Evolutionary conservation across 2,888 invertebrate genomes (phyloP).

Genomic region (Leucophenga maculata): DNA sequence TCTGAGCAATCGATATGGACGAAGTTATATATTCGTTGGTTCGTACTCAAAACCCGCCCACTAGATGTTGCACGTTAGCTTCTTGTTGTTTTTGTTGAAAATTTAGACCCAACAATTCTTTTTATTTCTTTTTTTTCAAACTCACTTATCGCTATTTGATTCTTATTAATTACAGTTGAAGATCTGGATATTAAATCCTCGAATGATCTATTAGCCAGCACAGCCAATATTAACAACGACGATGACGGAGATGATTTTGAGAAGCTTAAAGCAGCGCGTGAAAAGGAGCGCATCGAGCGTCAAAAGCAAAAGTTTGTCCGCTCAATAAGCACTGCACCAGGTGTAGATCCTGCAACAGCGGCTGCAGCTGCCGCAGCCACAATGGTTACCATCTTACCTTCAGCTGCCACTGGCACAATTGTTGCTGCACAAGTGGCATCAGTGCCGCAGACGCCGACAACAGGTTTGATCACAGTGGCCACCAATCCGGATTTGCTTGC

Average conservation of each 20-base stretch:
- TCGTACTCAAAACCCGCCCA: constrained; percentile 30
- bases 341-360: constrained; percentile 48
- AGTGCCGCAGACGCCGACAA: constrained; percentile 18
- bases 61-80: constrained; percentile 32
- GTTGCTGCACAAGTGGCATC: constrained; percentile 31
- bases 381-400: constrained; percentile 6
- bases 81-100: constrained; percentile 21
- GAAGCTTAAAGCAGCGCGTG: constrained; percentile 79
- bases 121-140: constrained; percentile 17
- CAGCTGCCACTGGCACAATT: constrained; percentile 28
- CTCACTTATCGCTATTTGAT: constrained; percentile 27
- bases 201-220: constrained; percentile 48
- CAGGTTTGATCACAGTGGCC: constrained; percentile 33
- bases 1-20: no score
- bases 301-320: constrained; percentile 78
- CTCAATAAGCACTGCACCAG: constrained; percentile 70
- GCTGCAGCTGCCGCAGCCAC: constrained; percentile 30
- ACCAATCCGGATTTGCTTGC: constrained; percentile 53
- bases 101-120: constrained; percentile 26
- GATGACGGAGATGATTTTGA: constrained; percentile 80
- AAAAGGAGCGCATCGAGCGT: constrained; percentile 79
- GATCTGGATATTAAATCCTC: constrained; percentile 63
- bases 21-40: constrained; percentile 28
- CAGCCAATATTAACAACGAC: constrained; percentile 46
- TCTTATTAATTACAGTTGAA: constrained; percentile 55